Conservation (phyloP, 2,888 invertebrate species). For the Petrolisthes cinctipes region DNA sequence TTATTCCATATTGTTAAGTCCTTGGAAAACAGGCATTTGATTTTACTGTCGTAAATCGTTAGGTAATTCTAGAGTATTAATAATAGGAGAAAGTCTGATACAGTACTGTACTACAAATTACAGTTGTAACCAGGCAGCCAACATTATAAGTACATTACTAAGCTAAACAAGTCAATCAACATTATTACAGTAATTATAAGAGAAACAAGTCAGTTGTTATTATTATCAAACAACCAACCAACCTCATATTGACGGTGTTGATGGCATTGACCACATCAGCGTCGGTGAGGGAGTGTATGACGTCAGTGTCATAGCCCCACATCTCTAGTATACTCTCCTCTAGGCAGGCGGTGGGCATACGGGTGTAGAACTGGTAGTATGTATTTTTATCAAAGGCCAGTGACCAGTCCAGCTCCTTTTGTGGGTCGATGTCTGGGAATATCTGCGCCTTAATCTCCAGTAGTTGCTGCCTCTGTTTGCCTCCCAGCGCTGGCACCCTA, state of each 20-base stretch:
- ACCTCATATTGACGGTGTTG: conserved; percentile 74
- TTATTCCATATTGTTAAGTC: too few species aligned
- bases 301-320: conserved; percentile 76
- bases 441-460: conserved; percentile 13
- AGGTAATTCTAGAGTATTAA: too few species aligned
- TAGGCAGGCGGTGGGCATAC: conserved; percentile 72
- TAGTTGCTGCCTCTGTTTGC: conserved; percentile 25
- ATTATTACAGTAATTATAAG: not conserved
- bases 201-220: not conserved
- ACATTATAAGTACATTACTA: not conserved
- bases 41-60: too few species aligned
- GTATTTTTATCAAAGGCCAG: conserved; percentile 29
- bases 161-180: not conserved
- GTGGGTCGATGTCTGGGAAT: conserved; percentile 20
- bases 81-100: too few species aligned
- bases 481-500: conserved; percentile 50
- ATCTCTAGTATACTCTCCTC: conserved; percentile 79
- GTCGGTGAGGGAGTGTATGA: conserved; percentile 74
- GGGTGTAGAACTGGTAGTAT: conserved; percentile 52
- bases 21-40: too few species aligned
- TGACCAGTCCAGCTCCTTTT: conserved; percentile 50
- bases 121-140: too few species aligned
- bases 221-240: conserved; percentile 52
- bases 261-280: conserved; percentile 76
- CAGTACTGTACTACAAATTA: too few species aligned